Evolutionary conservation across 2,888 invertebrate species (phyloP), one percentile per base, ranked within the genome.

Genomic region (Metalampra italica): DNA sequence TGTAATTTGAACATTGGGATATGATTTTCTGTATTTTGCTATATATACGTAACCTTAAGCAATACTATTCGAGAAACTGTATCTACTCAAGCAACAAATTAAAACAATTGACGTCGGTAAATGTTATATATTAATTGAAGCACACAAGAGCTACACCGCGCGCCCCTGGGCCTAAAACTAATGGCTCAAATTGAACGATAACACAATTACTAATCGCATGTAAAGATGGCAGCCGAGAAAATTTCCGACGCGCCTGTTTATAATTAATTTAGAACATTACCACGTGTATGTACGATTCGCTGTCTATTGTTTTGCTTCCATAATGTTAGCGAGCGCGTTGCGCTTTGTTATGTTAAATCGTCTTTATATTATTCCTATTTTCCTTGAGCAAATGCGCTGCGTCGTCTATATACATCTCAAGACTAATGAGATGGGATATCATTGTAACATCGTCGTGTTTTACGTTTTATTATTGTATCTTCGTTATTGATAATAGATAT

Each of bases 181-280:
- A 67, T 67, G 64, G 57, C 57, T 62, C 59, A 71, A 72, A 73
- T 74, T 65, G 66, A 71, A 72, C 61, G 62, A 67, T 67, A 75
- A 75, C 70, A 71, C 63, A 72, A 70, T 70, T 69, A 69, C 62
- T 57, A 68, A 65, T 68, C 59, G 61, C 56, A 50, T 56, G 61
- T 60, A 59, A 22, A 63, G 61, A 59, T 56, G 58, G 50, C 51
- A 53, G 59, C 56, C 57, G 62, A 68, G 68, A 67, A 69, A 70
- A 66, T 64, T 68, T 72, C 64, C 59, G 66, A 55, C 60, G 63
- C 62, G 66, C 59, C 65, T 75, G 75, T 75, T 77, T 77, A 72
- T 72, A 71, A 74, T 76, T 75, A 78, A 79, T 77, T 77, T 72
- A 68, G 68, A 71, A 68, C 67, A 71, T 72, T 71, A 73, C 67